A percentile compares a stretch with the other conserved stretches of the same genome.
These are phyloP conservation scores for Corticium candelabrum DNA, from an alignment of 37 sponge, comb jelly and placozoan genomes.

Conservation along the genomic window DNA sequence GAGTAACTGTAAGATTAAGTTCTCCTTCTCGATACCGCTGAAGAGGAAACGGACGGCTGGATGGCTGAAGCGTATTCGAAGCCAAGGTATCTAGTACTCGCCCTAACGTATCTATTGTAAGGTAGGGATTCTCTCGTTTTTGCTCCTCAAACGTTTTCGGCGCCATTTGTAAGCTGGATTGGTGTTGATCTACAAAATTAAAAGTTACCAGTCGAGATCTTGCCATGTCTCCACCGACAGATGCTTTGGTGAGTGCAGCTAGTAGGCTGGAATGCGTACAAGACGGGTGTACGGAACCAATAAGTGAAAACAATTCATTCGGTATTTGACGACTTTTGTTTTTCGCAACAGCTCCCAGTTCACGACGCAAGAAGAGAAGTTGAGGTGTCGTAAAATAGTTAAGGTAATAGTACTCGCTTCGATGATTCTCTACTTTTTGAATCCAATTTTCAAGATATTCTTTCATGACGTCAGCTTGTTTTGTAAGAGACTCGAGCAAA, in stretches of 20 bases:
- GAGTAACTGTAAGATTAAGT: background rate
- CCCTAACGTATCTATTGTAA: background rate
- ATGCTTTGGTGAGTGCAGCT: background rate
- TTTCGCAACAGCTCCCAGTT: background rate
- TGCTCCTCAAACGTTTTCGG: too few species aligned
- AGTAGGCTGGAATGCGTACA: too few species aligned
- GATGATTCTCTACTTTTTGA: background rate
- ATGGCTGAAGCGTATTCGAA: background rate
- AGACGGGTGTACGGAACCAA: background rate
- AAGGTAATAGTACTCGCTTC: background rate
- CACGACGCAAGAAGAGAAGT: background rate
- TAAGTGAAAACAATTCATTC: background rate
- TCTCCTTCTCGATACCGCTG: background rate
- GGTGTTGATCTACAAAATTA: too few species aligned
- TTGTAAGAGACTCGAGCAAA: background rate
- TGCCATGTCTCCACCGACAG: background rate
- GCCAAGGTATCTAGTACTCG: background rate
- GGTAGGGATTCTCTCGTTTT: background rate
- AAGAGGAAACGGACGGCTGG: background rate
- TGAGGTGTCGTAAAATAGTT: constrained; percentile 9
- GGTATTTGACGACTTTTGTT: background rate
- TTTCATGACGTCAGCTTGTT: background rate
- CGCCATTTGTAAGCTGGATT: too few species aligned
- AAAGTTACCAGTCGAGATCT: background rate
- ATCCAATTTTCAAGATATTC: background rate